Evolutionary conservation across 2,888 invertebrate species (phyloP).

Genomic region (Andrena minutula): DNA sequence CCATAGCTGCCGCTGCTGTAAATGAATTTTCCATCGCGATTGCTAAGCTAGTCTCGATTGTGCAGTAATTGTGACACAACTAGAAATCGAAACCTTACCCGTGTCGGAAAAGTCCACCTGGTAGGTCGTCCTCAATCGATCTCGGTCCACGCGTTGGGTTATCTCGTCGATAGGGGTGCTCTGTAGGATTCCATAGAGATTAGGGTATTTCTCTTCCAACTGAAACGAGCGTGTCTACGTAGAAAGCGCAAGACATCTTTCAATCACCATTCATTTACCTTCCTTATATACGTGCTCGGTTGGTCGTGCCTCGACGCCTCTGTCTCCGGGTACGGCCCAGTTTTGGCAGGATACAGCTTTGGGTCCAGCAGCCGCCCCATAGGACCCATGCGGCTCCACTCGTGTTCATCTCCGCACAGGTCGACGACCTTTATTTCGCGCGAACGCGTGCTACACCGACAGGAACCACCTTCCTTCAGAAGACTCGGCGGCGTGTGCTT

Average conservation of each 20-base stretch:
- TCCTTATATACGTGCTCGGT: conserved; percentile 88
- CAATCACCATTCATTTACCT: conserved; percentile 83
- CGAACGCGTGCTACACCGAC: conserved; percentile 20
- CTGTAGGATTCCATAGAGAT: conserved; percentile 88
- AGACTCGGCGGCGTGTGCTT: conserved; percentile 29
- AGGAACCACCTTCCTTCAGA: conserved; percentile 11
- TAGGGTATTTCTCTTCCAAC: conserved; percentile 89
- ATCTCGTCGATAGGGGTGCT: conserved; percentile 86
- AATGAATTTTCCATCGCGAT: not conserved
- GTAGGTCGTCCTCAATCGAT: conserved; percentile 87
- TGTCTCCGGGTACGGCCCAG: conserved; percentile 87
- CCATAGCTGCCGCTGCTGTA: not conserved
- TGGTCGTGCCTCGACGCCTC: conserved; percentile 87
- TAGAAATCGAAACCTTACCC: conserved; percentile 73
- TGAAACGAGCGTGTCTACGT: conserved; percentile 73
- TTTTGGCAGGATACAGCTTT: conserved; percentile 87
- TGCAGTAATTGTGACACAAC: conserved; percentile 47
- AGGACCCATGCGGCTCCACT: conserved; percentile 86
- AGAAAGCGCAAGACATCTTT: not conserved
- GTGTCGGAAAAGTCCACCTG: conserved; percentile 87
- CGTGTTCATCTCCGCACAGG: conserved; percentile 54
- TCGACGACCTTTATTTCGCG: conserved; percentile 21
- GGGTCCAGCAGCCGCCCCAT: conserved; percentile 88
- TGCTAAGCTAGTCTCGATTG: conserved; percentile 16
- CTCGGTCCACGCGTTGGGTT: conserved; percentile 87